phyloP scores from a whole-genome alignment of 2,888 invertebrate species.

The Chouioia cunea region DNA sequence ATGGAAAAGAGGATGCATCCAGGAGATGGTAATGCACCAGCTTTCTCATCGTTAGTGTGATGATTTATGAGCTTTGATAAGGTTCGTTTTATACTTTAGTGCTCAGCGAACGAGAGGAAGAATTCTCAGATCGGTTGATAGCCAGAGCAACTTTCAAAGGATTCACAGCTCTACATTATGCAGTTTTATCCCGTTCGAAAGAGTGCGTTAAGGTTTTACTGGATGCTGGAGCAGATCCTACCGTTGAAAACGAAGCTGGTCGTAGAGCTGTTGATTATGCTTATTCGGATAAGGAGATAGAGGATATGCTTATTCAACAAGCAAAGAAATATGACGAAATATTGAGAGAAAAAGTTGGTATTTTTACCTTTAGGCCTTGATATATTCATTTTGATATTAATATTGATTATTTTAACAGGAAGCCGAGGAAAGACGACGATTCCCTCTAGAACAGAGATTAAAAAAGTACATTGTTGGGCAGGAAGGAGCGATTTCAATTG shows the following conservation, averaged over 20 bases:
- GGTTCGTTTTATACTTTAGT: slow-evolving; percentile 63
- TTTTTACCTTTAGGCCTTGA: slow-evolving; percentile 1
- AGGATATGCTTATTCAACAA: slow-evolving; percentile 74
- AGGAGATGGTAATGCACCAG: slow-evolving; percentile 74
- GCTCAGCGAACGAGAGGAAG: slow-evolving; percentile 80
- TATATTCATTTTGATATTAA: slow-evolving; percentile 10
- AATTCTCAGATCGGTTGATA: slow-evolving; percentile 81
- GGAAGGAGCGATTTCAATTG: slow-evolving; percentile 83
- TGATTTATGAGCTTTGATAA: slow-evolving; percentile 16
- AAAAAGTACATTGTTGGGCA: slow-evolving; percentile 89
- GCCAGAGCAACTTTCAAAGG: slow-evolving; percentile 83
- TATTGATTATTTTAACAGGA: slow-evolving; percentile 67
- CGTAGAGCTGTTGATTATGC: slow-evolving; percentile 83
- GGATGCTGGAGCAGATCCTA: slow-evolving; percentile 81
- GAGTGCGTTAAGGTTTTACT: slow-evolving; percentile 76
- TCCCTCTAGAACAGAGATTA: slow-evolving; percentile 86
- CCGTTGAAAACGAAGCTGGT: slow-evolving; percentile 82
- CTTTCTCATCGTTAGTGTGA: slow-evolving; percentile 21
- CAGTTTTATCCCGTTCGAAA: slow-evolving; percentile 80
- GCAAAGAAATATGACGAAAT: slow-evolving; percentile 66
- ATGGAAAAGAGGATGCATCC: slow-evolving; percentile 77
- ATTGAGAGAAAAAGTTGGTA: slow-evolving; percentile 60
- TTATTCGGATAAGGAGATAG: slow-evolving; percentile 73
- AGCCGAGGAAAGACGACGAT: slow-evolving; percentile 83
- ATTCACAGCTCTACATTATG: slow-evolving; percentile 91